Evolutionary conservation across 2,797 vertebrate species (phyloP).

Genomic region (Rousettus madagascariensis): DNA sequence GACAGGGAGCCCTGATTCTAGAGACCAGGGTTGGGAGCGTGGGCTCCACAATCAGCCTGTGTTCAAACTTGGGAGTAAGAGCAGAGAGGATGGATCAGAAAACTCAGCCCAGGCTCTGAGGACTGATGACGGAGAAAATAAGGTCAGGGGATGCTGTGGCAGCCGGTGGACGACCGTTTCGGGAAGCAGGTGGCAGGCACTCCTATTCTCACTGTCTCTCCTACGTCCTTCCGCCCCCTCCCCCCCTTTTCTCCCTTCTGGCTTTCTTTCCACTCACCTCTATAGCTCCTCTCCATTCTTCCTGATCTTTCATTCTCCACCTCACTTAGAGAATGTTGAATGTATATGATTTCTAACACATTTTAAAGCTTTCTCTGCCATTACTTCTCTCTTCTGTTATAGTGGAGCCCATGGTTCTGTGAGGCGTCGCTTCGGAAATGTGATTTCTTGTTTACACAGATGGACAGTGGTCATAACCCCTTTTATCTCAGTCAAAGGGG

Average conservation of each 20-base stretch:
- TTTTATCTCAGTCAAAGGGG: neutral
- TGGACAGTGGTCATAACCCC: neutral
- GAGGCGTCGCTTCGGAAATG: neutral
- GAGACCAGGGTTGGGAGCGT: neutral
- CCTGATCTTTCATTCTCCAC: neutral
- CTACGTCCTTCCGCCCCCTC: rapidly evolving
- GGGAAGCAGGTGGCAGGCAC: neutral
- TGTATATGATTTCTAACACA: neutral
- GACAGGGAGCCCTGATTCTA: neutral
- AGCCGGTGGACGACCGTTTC: neutral
- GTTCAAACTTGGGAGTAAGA: neutral
- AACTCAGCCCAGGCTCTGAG: neutral
- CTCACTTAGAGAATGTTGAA: neutral
- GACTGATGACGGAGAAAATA: too few species aligned
- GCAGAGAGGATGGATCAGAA: neutral
- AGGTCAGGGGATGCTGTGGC: rapidly evolving
- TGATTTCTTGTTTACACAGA: neutral
- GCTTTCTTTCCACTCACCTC: neutral
- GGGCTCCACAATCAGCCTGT: neutral
- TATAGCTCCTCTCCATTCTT: neutral
- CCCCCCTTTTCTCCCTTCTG: neutral
- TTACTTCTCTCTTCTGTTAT: neutral
- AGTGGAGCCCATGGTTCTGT: neutral
- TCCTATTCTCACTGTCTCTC: neutral
- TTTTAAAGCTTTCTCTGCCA: neutral